Base-by-base conservation (phyloP, 1,140 invertebrate genomes). In the Apocrypta bakeri region DNA sequence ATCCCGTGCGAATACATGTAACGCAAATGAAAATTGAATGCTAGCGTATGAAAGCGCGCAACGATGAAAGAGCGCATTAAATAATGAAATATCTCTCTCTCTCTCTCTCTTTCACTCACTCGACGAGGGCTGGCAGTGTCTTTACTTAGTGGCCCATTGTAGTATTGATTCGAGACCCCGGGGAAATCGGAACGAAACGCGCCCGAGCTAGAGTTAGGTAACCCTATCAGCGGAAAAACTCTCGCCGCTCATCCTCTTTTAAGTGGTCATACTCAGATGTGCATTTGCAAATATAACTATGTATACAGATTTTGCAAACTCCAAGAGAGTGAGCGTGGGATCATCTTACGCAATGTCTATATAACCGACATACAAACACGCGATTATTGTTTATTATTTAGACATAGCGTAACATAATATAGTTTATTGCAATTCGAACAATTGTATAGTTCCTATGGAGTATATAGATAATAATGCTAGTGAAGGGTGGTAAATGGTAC, bases 171-270 rank as follows among this genome's bases (percentile, higher is more conserved):
- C 61, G 27, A 33, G 56, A 24, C 79, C 48, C 33, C 9, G 3
- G 79, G 61, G 72, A 75, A 81, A 81, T 81, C 79, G 42, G 56
- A 48, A 68, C 27, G 24, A 74, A 81, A 75, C 68, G 79, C 69
- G 69, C 27, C 37, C 24, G 40, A 21, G 17, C n/a, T n/a, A n/a
- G n/a, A n/a, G 77, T 79, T 72, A 25, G 42, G 42, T 63, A 79
- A 37, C 12, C 42, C 40, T 72, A 24, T n/a, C 9, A 25, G 37
- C 14, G 68, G 29, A 24, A 73, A 80, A 29, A n/a, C 25, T 64
- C 48, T 56, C 69, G 12, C n/a, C 7, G 37, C 42, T 56, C 42
- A n/a, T 48, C 42, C 42, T 56, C 64, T 17, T 25, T 56, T 1
- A 80, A 63, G 69, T 64, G 69, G 56, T 80, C 56, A 73, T 17